These are phyloP conservation scores for Aspiorhynchus laticeps DNA, from an alignment of 2,113 vertebrate species.

Conservation along the genomic window DNA sequence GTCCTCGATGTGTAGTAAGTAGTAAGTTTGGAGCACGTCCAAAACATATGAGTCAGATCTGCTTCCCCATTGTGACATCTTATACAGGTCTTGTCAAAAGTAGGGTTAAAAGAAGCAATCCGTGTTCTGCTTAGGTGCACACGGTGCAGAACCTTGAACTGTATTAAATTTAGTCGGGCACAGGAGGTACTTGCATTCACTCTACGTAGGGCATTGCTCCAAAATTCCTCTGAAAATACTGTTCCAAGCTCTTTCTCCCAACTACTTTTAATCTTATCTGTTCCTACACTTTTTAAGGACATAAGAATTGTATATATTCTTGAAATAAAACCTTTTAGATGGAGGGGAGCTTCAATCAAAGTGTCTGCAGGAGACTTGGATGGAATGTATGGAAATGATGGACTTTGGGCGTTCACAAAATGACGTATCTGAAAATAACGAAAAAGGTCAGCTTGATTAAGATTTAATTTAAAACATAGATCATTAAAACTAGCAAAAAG, in stretches of 20 bases:
- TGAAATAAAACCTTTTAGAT: not conserved
- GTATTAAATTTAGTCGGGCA: constrained; percentile 23
- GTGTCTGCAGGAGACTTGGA: not conserved
- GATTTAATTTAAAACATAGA: not conserved
- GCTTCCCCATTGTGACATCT: constrained; percentile 11
- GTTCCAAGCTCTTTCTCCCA: not conserved
- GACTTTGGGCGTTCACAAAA: not conserved
- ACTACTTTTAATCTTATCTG: not conserved
- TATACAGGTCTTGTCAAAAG: constrained; percentile 13
- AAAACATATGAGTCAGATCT: constrained; percentile 32
- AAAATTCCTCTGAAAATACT: not conserved
- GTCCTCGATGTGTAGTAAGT: too few relatives aligned
- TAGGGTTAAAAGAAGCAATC: not conserved
- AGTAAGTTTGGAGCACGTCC: not conserved
- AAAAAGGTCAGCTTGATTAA: not conserved
- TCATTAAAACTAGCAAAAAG: not conserved
- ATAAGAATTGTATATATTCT: not conserved
- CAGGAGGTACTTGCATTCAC: constrained; percentile 31
- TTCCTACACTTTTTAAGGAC: not conserved
- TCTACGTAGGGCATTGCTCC: not conserved
- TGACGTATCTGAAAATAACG: not conserved
- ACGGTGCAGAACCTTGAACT: constrained; percentile 37
- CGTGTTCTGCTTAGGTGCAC: not conserved
- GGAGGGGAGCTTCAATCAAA: not conserved
- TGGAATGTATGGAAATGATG: not conserved